Evolutionary conservation across 2,797 vertebrate species (phyloP), one percentile per base, ranked within the genome.

Genomic region (Sebastes minor): DNA sequence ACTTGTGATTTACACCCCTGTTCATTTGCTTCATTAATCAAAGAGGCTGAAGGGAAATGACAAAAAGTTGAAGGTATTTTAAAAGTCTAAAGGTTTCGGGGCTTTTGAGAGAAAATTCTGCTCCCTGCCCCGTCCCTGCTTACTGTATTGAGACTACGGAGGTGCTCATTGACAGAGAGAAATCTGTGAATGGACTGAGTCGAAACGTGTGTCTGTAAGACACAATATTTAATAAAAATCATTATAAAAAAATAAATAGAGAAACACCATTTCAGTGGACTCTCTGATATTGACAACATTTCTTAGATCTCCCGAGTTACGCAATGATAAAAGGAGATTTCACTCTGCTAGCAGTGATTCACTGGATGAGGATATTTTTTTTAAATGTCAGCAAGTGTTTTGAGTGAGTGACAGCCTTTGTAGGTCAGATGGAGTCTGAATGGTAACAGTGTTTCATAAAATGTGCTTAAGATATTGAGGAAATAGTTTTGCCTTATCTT

Each of bases 341-440:
- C 22, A 49, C 38, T 46, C 57, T 69, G 12, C 12, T 11, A 33
- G 66, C 69, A 60, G 30, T 33, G 52, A 73, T 30, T 76, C 32
- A 64, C 13, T 22, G 32, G 2, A 8, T 33, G 30, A 53, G 5
- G 38, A 65, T 64, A 20, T 68, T 53, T 33, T 14, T 59, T 57
- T 71, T 4, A 55, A 71, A 67, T 65, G 83, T 74, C 42, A 49
- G 56, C 32, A 67, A 30, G 35, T 38, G 20, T 68, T 59, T 68
- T 60, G 5, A 38, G 22, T 56, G 27, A 70, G n/a, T 23, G 30
- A n/a, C 55, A 46, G 38, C 6, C n/a, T 52, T 65, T 61, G 27
- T 38, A 30, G 71, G 12, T 70, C 30, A 60, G 13, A 76, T 23
- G 5, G 25, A 35, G 42, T 57, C 32, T 49, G 16, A 71, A 33